A percentile compares a stretch with the other conserved stretches of the same genome.
phyloP scores from a whole-genome alignment of 2,888 invertebrate species.

The Kryphioiulus occultus region DNA sequence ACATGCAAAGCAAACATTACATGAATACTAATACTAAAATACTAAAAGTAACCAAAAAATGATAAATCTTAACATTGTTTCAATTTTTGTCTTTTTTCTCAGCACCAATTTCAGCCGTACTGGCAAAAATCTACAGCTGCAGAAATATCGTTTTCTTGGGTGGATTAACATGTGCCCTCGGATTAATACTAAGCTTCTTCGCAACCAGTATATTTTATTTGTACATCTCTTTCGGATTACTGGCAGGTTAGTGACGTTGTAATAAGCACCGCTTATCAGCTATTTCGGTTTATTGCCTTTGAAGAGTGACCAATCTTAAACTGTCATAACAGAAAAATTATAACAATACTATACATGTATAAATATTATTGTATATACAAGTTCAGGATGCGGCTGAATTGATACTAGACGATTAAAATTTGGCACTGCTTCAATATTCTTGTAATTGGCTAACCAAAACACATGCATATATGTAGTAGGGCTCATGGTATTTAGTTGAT shows the following conservation, averaged over 20 bases:
- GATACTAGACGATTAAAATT: no score
- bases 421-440: no score
- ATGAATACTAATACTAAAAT: neutral
- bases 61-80: neutral
- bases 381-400: no score
- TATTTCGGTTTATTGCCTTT: neutral
- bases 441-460: no score
- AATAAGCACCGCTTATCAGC: neutral
- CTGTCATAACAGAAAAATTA: no score
- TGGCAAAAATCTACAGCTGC: slow-evolving; percentile 72
- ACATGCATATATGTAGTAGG: no score
- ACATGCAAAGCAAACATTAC: neutral
- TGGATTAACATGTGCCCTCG: slow-evolving; percentile 75
- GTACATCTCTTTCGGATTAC: slow-evolving; percentile 75
- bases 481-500: no score
- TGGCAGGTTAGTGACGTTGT: slow-evolving; percentile 68
- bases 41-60: neutral
- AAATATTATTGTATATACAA: no score
- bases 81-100: slow-evolving; percentile 54
- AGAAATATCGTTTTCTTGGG: slow-evolving; percentile 76
- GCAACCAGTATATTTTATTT: slow-evolving; percentile 74
- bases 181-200: slow-evolving; percentile 74
- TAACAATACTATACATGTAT: no score
- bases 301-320: no score
- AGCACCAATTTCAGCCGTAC: slow-evolving; percentile 77